Conservation (phyloP, 2,888 invertebrate genomes). For the Patella caerulea region DNA sequence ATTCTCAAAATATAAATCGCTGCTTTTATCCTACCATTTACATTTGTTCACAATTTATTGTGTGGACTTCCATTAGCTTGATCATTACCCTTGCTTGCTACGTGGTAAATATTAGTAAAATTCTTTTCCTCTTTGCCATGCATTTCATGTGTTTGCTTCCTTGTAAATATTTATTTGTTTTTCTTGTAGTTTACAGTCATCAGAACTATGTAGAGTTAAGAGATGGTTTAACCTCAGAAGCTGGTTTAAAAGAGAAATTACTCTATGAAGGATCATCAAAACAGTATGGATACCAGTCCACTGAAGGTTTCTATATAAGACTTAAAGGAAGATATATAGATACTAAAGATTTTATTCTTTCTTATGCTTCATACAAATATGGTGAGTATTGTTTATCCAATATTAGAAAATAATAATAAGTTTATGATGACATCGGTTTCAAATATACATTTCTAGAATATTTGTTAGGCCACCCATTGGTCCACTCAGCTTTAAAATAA, state of each 20-base stretch:
- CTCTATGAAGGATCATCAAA: constrained; percentile 16
- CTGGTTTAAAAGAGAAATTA: constrained; percentile 22
- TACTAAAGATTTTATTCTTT: constrained; percentile 34
- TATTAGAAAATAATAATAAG: not conserved
- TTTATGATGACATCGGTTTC: too few relatives aligned
- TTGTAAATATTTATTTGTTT: not conserved
- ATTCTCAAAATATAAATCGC: too few relatives aligned
- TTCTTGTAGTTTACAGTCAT: not conserved
- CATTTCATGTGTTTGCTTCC: not conserved
- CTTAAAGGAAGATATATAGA: constrained; percentile 34
- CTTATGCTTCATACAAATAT: constrained; percentile 40
- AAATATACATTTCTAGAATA: too few relatives aligned
- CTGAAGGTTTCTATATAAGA: constrained; percentile 46
- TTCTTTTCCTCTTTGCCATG: too few relatives aligned
- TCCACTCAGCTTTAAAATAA: too few relatives aligned
- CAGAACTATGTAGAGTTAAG: constrained; percentile 33
- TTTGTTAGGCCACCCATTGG: too few relatives aligned
- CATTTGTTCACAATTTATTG: too few relatives aligned
- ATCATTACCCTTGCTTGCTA: too few relatives aligned
- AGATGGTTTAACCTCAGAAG: constrained; percentile 42
- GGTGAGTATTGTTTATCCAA: constrained; percentile 13
- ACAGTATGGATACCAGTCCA: constrained; percentile 19
- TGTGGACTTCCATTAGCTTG: too few relatives aligned
- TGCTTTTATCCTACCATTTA: too few relatives aligned
- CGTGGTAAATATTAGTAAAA: too few relatives aligned